Evolutionary conservation across 2,888 invertebrate genomes (phyloP), one percentile per base, ranked within the genome.

Genomic region (Camponotus fellah): DNA sequence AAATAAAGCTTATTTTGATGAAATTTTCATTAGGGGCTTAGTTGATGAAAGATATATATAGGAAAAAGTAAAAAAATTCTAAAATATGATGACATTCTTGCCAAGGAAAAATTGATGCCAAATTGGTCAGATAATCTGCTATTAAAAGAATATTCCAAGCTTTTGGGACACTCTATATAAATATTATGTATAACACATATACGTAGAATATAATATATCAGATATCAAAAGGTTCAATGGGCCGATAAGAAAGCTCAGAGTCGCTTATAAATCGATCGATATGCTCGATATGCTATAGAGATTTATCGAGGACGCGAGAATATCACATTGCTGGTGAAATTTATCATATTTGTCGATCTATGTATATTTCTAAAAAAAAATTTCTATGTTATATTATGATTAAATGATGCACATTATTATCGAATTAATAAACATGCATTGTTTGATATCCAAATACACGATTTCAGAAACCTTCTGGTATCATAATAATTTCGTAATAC

Each of bases 381-480:
- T 71, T 60, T 26, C 37, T 26, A 34, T 17, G 26, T 37, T 60
- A 32, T 34, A 58, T 46, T 68, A 60, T 60, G 43, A 60, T 62
- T 77, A 71, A 80, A 60, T 80, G 69, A 71, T 60, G 60, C 4
- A 8, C 34, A 34, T 8, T 26, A 60, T 71, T 79, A 79, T 80
- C 60, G 32, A 43, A 46, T 60, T 71, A 56, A 62, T 71, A 80
- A 71, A 71, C 60, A 37, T 34, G 46, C 60, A 60, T 71, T 71
- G 71, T 71, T 71, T 80, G 49, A 71, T 37, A 46, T 71, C 17
- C 46, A 60, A 71, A 71, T 71, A 32, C 34, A 34, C 26, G 17
- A n/a, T 60, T 34, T 71, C 60, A 17, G 71, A n/a, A 71, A 58
- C 34, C 21, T 71, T 71, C 43, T 71, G 58, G 46, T 80, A 37